Percentiles rank a stretch among this genome's conserved stretches.
These are phyloP conservation scores for Gallinago nigripennis DNA, from an alignment of 2,797 vertebrate species.

Conservation along the genomic window DNA sequence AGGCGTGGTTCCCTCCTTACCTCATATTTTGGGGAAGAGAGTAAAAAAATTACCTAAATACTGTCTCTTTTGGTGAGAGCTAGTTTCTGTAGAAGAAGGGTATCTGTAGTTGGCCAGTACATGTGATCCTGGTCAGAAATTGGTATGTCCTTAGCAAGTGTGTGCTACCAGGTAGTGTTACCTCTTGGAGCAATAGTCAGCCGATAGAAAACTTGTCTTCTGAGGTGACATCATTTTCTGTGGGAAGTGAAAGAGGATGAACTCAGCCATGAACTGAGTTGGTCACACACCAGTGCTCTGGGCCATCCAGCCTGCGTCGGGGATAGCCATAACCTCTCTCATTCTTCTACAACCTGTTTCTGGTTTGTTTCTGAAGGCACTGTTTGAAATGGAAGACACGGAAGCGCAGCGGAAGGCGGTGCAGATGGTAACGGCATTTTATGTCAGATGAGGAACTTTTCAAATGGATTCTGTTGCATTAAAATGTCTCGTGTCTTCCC, in stretches of 20 bases:
- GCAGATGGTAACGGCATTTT: slow-evolving; percentile 53
- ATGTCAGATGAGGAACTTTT: not conserved
- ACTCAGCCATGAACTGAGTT: not conserved
- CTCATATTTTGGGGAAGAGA: not conserved
- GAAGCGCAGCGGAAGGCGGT: not conserved
- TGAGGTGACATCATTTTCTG: not conserved
- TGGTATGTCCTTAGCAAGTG: not conserved
- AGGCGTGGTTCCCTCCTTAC: not conserved
- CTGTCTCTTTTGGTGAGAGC: not conserved
- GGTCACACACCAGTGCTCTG: not conserved
- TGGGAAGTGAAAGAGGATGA: not conserved
- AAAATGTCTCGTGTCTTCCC: not conserved
- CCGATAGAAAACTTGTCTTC: not conserved
- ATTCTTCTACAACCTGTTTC: not conserved
- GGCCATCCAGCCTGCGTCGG: not conserved
- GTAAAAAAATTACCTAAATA: not conserved
- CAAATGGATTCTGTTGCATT: not conserved
- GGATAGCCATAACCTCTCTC: not conserved
- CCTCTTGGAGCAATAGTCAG: not conserved
- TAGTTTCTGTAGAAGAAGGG: not conserved
- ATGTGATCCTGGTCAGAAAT: not conserved
- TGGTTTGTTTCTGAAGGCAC: slow-evolving; percentile 33
- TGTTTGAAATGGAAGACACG: slow-evolving; percentile 46
- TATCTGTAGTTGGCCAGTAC: not conserved
- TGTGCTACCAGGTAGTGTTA: no score